Evolutionary conservation across 2,888 invertebrate genomes (phyloP).

Genomic region (Hyposoter didymator): DNA sequence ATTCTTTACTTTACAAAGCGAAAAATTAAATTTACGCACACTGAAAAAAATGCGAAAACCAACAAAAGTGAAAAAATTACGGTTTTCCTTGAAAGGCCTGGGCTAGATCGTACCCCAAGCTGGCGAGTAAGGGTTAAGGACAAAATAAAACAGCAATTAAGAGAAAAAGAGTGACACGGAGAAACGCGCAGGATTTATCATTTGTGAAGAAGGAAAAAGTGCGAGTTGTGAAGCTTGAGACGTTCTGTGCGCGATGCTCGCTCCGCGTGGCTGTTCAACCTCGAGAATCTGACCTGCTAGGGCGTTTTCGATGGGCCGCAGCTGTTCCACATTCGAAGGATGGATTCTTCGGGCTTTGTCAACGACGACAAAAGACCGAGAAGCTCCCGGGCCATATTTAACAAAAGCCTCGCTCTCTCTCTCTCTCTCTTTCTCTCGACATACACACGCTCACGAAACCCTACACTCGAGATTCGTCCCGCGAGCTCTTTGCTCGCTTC

Average conservation of each 20-base stretch:
- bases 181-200: background rate
- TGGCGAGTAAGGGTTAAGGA: too few species aligned
- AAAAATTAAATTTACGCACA: too few species aligned
- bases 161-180: too few species aligned
- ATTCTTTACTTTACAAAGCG: too few species aligned
- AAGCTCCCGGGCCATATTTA: conserved; percentile 68
- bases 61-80: too few species aligned
- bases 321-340: conserved; percentile 84
- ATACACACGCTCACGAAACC: background rate
- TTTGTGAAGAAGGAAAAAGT: background rate
- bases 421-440: conserved; percentile 2
- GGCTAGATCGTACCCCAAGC: too few species aligned
- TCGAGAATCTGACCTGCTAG: conserved; percentile 71
- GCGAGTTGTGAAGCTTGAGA: background rate
- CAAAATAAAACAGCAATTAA: too few species aligned
- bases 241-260: background rate
- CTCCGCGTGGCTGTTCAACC: background rate
- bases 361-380: conserved; percentile 79
- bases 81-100: too few species aligned
- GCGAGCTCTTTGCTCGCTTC: conserved; percentile 30
- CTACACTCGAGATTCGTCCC: background rate
- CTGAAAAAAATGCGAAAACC: too few species aligned
- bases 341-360: conserved; percentile 83
- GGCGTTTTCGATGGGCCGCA: conserved; percentile 81
- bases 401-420: conserved; percentile 58